Percentiles rank a stretch among this genome's conserved stretches.
Conservation (phyloP, 2,113 vertebrate genomes). For the Ctenomys sociabilis region DNA sequence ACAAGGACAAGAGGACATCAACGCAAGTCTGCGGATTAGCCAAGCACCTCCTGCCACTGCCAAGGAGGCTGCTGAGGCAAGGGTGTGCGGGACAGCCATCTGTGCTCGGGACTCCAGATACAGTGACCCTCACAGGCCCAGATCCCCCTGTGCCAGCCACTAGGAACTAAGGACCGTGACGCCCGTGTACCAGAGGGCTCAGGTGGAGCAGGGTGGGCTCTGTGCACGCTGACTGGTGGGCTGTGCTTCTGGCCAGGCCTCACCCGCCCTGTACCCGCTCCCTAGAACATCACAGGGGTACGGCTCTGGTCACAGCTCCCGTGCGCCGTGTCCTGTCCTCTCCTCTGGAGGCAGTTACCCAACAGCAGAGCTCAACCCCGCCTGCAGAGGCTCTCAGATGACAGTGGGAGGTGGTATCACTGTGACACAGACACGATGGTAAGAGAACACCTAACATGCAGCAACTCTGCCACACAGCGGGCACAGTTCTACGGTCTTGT, state of each 20-base stretch:
- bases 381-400: background rate
- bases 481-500: background rate
- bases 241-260: background rate
- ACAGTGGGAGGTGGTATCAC: background rate
- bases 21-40: background rate
- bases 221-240: fast-evolving
- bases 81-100: background rate
- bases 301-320: fast-evolving
- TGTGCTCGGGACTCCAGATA: background rate
- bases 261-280: background rate
- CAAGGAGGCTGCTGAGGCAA: fast-evolving
- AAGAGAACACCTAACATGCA: no score
- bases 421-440: no score
- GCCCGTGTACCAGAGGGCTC: background rate
- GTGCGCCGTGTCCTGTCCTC: fast-evolving
- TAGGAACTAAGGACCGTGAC: background rate
- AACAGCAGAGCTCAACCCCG: background rate
- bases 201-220: fast-evolving
- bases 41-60: background rate
- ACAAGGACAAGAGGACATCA: background rate
- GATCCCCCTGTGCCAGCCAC: background rate
- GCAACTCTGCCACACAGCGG: fast-evolving
- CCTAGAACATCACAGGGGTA: background rate
- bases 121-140: background rate
- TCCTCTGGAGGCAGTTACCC: fast-evolving